Conservation (phyloP, 2,888 invertebrate species). For the Chesias legatella region DNA sequence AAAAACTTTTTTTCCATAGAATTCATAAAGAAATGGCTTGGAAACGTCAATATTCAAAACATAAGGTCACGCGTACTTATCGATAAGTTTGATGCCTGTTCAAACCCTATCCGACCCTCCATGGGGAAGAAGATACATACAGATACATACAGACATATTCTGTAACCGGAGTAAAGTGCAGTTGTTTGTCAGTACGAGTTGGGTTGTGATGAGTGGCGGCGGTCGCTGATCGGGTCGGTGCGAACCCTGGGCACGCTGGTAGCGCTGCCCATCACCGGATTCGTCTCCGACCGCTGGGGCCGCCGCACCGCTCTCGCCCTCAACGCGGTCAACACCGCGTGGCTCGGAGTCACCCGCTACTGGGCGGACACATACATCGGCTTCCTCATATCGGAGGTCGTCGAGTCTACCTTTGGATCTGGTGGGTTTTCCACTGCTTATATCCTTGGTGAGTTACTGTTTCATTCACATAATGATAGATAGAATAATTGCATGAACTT, state of each 20-base stretch:
- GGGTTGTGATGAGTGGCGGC: conserved; percentile 85
- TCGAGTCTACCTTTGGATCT: conserved; percentile 83
- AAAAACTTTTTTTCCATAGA: no score
- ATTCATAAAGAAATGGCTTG: no score
- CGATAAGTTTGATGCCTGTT: no score
- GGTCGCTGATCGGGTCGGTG: conserved; percentile 85
- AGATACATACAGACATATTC: no score
- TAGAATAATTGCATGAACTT: no score
- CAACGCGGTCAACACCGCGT: conserved; percentile 80
- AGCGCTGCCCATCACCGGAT: conserved; percentile 84
- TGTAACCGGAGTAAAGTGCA: no score
- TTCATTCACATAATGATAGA: background rate
- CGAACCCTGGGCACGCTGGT: conserved; percentile 84
- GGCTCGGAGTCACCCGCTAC: conserved; percentile 82
- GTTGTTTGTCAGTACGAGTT: conserved; percentile 74
- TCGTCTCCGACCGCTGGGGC: conserved; percentile 86
- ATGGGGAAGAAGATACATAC: no score
- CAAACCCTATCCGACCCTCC: no score
- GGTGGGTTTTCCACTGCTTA: conserved; percentile 85
- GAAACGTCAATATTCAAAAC: no score
- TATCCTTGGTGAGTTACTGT: conserved; percentile 80
- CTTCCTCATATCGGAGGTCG: conserved; percentile 84
- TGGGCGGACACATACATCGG: conserved; percentile 82
- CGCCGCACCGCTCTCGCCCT: conserved; percentile 79
- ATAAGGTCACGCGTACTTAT: no score